Evolutionary conservation across 92 coral and sea anemone species (phyloP).

Genomic region (Zoanthus solanderi): DNA sequence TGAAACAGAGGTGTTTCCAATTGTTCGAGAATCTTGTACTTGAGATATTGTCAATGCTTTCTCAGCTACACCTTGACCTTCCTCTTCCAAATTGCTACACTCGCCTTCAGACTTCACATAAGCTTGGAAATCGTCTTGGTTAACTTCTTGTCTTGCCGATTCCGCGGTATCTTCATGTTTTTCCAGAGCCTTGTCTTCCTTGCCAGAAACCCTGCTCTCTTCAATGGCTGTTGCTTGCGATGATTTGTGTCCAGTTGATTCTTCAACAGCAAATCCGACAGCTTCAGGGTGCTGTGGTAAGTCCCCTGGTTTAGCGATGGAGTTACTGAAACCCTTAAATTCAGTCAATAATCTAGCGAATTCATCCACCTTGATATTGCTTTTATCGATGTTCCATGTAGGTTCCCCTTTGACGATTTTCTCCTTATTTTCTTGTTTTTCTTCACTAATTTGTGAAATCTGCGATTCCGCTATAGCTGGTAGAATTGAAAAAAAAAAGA

Average conservation of each 20-base stretch:
- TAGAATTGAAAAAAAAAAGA: not conserved
- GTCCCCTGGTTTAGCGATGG: slow-evolving; percentile 25
- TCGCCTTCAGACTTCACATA: slow-evolving; percentile 63
- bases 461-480: not conserved
- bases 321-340: slow-evolving; percentile 82
- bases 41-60: not conserved
- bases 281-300: slow-evolving; percentile 71
- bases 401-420: not conserved
- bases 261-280: slow-evolving; percentile 32
- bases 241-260: not conserved
- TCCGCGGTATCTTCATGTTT: not conserved
- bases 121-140: slow-evolving; percentile 44
- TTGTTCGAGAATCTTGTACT: not conserved
- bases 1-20: not conserved
- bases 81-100: slow-evolving; percentile 60
- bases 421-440: not conserved
- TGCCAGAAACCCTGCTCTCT: not conserved
- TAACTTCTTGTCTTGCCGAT: slow-evolving; percentile 7
- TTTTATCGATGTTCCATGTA: slow-evolving; percentile 18
- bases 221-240: not conserved
- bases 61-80: slow-evolving; percentile 40
- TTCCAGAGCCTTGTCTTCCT: not conserved
- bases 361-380: slow-evolving; percentile 72
- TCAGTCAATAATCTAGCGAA: slow-evolving; percentile 90
- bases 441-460: not conserved